These are phyloP conservation scores for Myrmophylax atrothorax DNA, from an alignment of 2,113 vertebrate species.

Conservation along the genomic window DNA sequence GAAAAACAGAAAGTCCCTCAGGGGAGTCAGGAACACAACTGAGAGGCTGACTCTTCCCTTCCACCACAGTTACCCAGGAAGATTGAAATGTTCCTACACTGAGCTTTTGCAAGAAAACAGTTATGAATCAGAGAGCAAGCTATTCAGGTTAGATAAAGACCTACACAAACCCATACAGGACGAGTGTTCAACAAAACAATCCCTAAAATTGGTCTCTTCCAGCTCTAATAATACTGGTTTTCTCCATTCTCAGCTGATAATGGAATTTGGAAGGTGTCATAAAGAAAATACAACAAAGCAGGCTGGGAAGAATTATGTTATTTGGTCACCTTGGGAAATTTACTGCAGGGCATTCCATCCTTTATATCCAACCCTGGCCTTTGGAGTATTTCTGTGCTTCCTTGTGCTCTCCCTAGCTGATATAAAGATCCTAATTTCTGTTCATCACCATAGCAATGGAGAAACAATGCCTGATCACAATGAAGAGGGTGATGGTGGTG, in stretches of 20 bases:
- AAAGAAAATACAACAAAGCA: not conserved
- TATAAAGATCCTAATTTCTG: constrained; percentile 28
- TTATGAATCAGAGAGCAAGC: not conserved
- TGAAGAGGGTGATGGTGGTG: not conserved
- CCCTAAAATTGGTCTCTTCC: not conserved
- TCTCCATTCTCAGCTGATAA: not conserved
- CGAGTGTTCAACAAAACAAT: not conserved
- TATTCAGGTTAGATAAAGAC: not conserved
- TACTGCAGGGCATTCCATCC: not conserved
- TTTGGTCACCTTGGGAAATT: not conserved
- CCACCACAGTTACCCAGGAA: not conserved
- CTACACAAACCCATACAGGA: not conserved
- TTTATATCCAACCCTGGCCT: not conserved
- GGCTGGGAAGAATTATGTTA: not conserved
- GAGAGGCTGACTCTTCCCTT: not conserved
- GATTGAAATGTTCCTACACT: not conserved
- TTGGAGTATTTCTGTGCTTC: not conserved
- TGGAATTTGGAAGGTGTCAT: not conserved
- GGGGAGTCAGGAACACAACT: not conserved
- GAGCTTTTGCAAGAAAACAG: not conserved
- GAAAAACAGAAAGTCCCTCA: not conserved
- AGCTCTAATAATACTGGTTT: not conserved
- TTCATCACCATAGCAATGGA: constrained; percentile 59
- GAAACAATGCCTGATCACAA: constrained; percentile 62
- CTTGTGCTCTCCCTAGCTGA: not conserved